Evolutionary conservation across 2,113 vertebrate genomes (phyloP), one percentile per base, ranked within the genome.

Genomic region (Tursiops truncatus): DNA sequence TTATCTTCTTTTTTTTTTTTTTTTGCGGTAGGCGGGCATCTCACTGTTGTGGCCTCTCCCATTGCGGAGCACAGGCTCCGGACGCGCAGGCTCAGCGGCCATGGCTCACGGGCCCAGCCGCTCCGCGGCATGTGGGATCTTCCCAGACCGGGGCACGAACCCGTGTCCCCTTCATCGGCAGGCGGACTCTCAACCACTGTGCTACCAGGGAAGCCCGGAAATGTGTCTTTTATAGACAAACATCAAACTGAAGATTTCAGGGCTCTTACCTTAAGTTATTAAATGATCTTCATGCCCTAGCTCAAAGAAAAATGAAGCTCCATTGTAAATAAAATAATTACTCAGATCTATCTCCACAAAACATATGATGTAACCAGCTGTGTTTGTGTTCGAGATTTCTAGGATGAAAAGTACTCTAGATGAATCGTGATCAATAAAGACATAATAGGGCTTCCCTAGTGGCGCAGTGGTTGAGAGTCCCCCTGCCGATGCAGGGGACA

Each of bases 341-440:
- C 44, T 85, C 38, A 68, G 60, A n/a, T 70, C 36, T 95, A 63
- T 28, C 7, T 44, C 80, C 38, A 77, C 26, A 95, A 83, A 90
- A 71, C 38, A n/a, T 38, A 25, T 12, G 47, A 92, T 6, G 21
- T 74, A 82, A 83, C 25, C 92, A 76, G 41, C 21, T 89, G 91
- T 91, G 63, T 80, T 83, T 92, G 56, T 77, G 18, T 67, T 68
- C 83, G 70, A 94, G 79, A 76, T 62, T 85, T 65, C 76, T 93
- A 26, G 38, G 47, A 74, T 67, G 56, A 74, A 96, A 91, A 79
- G n/a, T 58, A 17, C 41, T 63, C 50, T 89, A 67, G 25, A 76
- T 79, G 56, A 53, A 76, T 44, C 2, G 4, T 44, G 76, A 89
- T 85, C 81, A 81, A 89, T 91, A 76, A 89, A 87, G 58, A 76